phyloP scores from a whole-genome alignment of 2,888 invertebrate species.

The Eilema sororculum region DNA sequence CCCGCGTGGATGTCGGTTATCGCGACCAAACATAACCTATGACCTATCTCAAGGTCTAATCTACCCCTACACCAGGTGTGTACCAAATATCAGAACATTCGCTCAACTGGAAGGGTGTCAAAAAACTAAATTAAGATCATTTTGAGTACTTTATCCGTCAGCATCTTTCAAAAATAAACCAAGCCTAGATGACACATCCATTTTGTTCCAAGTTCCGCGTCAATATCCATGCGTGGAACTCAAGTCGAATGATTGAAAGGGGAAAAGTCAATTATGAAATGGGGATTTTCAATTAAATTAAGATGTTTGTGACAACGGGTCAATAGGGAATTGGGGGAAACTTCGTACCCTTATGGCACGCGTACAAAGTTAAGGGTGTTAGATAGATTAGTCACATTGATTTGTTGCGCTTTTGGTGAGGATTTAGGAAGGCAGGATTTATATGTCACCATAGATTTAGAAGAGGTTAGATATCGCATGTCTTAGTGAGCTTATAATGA shows the following conservation, averaged over 20 bases:
- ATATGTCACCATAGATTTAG: background rate
- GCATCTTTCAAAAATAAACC: background rate
- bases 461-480: background rate
- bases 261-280: conserved; percentile 74
- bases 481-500: no score
- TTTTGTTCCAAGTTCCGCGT: background rate
- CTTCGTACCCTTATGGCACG: conserved; percentile 26
- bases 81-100: no score
- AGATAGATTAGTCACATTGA: conserved; percentile 3
- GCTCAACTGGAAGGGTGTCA: no score
- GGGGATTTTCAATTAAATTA: conserved; percentile 69
- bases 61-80: no score
- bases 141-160: no score
- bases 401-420: conserved; percentile 1
- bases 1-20: no score
- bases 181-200: conserved; percentile 9
- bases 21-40: no score
- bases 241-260: conserved; percentile 48
- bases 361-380: conserved; percentile 15
- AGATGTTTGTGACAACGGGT: conserved; percentile 62
- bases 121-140: no score
- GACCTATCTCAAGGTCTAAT: no score
- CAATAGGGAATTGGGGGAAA: conserved; percentile 35
- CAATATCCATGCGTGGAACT: conserved; percentile 16
- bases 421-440: background rate